Evolutionary conservation across 23 tunicate genomes (phyloP).

Genomic region (Trididemnum nubilum): DNA sequence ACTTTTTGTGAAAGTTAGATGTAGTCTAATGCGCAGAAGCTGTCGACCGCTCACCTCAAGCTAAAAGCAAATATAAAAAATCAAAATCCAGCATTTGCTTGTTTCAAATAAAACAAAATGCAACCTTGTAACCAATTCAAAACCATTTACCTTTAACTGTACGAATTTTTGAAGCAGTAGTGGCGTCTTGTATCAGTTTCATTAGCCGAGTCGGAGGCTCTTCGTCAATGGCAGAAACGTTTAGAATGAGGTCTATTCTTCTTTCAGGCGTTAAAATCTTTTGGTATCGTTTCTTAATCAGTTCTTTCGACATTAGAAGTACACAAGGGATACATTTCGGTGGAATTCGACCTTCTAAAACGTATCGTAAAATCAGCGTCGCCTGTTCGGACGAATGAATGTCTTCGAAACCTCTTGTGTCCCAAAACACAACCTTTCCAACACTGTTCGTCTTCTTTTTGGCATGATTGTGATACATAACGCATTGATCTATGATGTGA

Average conservation of each 20-base stretch:
- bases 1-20: no score
- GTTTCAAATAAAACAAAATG: no score
- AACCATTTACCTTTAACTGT: slow-evolving; percentile 85
- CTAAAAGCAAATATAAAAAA: no score
- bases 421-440: slow-evolving; percentile 95
- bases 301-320: slow-evolving; percentile 92
- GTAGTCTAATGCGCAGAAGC: no score
- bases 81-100: no score
- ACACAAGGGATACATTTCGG: slow-evolving; percentile 97
- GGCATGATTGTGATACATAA: slow-evolving; percentile 62
- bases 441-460: slow-evolving; percentile 15
- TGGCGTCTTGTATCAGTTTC: slow-evolving; percentile 58
- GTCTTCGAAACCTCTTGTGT: slow-evolving; percentile 97
- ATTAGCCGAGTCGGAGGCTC: slow-evolving; percentile 73
- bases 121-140: no score
- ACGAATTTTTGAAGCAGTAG: slow-evolving; percentile 64
- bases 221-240: slow-evolving; percentile 77
- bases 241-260: slow-evolving; percentile 87
- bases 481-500: slow-evolving; percentile 92
- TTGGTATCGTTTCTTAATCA: slow-evolving; percentile 93
- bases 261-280: slow-evolving; percentile 48
- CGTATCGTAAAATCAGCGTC: slow-evolving; percentile 86
- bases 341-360: slow-evolving; percentile 96
- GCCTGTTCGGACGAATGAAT: slow-evolving; percentile 94
- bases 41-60: no score